Evolutionary conservation across 2,113 vertebrate species (phyloP), one percentile per base, ranked within the genome.

Genomic region (Arizona elegans): DNA sequence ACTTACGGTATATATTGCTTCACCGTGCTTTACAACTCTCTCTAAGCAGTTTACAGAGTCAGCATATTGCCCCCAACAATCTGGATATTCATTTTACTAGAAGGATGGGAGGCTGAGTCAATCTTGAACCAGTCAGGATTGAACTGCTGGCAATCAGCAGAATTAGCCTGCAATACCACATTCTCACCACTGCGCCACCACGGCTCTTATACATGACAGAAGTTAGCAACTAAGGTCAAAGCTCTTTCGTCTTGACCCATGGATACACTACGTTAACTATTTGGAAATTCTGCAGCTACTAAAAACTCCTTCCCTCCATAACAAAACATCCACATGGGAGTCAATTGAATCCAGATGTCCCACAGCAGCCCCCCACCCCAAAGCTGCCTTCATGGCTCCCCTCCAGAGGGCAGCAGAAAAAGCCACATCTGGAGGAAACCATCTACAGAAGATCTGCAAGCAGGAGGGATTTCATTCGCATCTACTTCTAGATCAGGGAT

Each of bases 311-410:
- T 0, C 88, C 91, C 92, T 91, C 92, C 92, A 89, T 92, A 94
- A 93, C 86, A 62, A 54, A 88, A 15, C 8, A 1, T 8, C 52
- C 12, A 21, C 3, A 91, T 0, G 3, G 89, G 96, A 58, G 56
- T 58, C 2, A 94, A 96, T 95, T 94, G 93, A 93, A 95, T 96
- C 96, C 96, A 96, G 94, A 95, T 95, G 88, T 92, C 88, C 1
- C 0, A 0, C 65, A 0, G 0, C 3, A 29, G 33, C 38, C 2
- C 1, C 2, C 70, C 29, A 8, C 0, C 13, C 2, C 0, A 53
- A 94, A 94, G 94, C 94, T 6, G 12, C 91, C 81, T 91, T 91
- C 53, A 59, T 0, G 17, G 92, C 94, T 92, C 95, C 95, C 56
- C 19, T 89, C 0, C 43, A 59, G 92, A 58, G 93, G 92, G 95